Evolutionary conservation across 2,888 invertebrate species (phyloP).

Genomic region (Torymus aiolomorphi): DNA sequence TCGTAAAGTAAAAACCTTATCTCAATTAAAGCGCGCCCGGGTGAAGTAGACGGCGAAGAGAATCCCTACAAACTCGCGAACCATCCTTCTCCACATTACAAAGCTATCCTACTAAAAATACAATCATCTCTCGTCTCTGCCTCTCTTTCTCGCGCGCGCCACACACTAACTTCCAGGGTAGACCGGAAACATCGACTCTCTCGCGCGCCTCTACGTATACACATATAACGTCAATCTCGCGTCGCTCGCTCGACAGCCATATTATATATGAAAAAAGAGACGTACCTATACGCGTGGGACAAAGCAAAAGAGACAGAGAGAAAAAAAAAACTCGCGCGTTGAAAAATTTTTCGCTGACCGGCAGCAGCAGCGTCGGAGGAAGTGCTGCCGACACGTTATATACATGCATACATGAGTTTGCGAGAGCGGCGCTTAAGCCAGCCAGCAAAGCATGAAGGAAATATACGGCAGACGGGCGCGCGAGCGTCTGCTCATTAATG

Average conservation of each 20-base stretch:
- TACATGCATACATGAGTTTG: not conserved
- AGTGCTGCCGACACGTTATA: not conserved
- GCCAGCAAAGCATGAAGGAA: conserved; percentile 45
- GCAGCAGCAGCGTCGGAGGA: conserved; percentile 1
- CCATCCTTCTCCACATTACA: too few species aligned
- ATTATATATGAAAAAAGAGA: too few species aligned
- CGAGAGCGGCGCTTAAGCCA: conserved; percentile 26
- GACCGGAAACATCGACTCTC: too few species aligned
- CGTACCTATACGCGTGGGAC: not conserved
- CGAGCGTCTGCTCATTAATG: conserved; percentile 27
- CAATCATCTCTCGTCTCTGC: too few species aligned
- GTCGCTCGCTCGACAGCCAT: too few species aligned
- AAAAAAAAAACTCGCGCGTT: not conserved
- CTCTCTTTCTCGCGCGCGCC: too few species aligned
- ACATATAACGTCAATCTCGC: too few species aligned
- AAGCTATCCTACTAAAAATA: too few species aligned
- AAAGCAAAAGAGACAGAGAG: not conserved
- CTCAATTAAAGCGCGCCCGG: not conserved
- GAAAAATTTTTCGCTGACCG: conserved; percentile 27
- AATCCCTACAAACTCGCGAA: too few species aligned
- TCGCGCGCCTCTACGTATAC: too few species aligned
- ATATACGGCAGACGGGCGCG: not conserved
- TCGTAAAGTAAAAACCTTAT: not conserved
- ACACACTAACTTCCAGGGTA: too few species aligned
- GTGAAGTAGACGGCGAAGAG: not conserved